These are phyloP conservation scores for Cichlasoma orientale DNA, from an alignment of 2,797 vertebrate species.

Conservation along the genomic window DNA sequence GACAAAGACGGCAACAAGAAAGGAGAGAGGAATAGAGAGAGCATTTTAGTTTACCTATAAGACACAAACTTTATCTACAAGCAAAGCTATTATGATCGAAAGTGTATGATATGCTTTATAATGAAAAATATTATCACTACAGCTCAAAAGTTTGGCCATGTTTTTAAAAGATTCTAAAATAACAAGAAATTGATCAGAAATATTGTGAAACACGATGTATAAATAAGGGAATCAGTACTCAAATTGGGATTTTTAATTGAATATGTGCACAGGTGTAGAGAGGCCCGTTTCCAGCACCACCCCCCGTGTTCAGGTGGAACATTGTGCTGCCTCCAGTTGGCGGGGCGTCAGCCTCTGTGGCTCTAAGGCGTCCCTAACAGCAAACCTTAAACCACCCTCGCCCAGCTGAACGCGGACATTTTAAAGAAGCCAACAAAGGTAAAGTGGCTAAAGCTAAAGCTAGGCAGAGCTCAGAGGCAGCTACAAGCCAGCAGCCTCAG, in stretches of 20 bases:
- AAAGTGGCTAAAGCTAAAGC: too few relatives aligned
- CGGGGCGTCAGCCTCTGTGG: neutral
- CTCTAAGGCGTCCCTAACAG: neutral
- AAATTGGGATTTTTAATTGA: too few relatives aligned
- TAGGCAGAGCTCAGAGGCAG: too few relatives aligned
- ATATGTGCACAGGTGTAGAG: neutral
- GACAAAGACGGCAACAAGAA: neutral
- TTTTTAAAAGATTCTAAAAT: neutral
- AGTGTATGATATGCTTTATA: neutral
- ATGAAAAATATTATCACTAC: neutral
- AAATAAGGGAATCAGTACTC: too few relatives aligned
- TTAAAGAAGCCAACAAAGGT: too few relatives aligned
- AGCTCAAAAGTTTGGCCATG: rapidly evolving
- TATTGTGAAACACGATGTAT: neutral
- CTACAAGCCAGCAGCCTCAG: too few relatives aligned
- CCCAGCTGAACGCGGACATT: too few relatives aligned
- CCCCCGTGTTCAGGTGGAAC: neutral
- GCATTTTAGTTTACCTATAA: conserved; percentile 2
- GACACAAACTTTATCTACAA: neutral
- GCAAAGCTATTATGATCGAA: neutral
- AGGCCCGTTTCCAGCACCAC: neutral
- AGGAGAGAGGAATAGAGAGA: neutral
- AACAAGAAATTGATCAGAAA: neutral
- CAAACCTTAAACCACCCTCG: too few relatives aligned
- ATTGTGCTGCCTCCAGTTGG: rapidly evolving